phyloP scores from a whole-genome alignment of 2,113 vertebrate genomes.

The Indri indri region DNA sequence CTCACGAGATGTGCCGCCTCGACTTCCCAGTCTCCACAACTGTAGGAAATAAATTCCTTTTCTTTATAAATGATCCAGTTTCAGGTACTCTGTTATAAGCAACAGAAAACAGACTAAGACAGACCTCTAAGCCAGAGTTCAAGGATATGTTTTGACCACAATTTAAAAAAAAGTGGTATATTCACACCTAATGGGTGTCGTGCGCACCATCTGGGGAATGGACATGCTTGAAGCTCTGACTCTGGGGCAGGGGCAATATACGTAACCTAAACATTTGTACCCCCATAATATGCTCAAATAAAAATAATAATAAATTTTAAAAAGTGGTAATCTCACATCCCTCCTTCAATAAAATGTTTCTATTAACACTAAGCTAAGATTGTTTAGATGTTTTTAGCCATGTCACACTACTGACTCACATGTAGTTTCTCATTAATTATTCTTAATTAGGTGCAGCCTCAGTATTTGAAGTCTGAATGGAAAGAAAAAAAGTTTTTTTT shows the following conservation, averaged over 20 bases:
- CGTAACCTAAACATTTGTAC: too few species aligned
- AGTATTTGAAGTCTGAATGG: neutral
- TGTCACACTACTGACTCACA: neutral
- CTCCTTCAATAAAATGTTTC: conserved; percentile 16
- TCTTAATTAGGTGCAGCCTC: neutral
- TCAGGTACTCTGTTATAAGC: neutral
- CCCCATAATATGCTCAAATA: too few species aligned
- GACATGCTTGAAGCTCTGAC: too few species aligned
- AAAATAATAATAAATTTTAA: neutral
- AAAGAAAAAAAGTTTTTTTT: neutral
- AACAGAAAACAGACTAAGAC: neutral
- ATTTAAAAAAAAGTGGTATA: neutral
- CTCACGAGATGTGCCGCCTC: neutral
- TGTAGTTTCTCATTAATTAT: conserved; percentile 1
- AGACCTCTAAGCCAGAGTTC: neutral
- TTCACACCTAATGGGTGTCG: too few species aligned
- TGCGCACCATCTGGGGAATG: too few species aligned
- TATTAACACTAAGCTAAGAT: conserved; percentile 23
- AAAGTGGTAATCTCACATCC: neutral
- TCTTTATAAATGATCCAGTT: neutral
- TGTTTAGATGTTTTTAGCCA: neutral
- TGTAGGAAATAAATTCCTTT: neutral
- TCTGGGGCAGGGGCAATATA: too few species aligned
- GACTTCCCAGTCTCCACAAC: neutral
- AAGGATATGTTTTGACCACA: neutral